Evolutionary conservation across 2,113 vertebrate genomes (phyloP).

Genomic region (Colossoma macropomum): DNA sequence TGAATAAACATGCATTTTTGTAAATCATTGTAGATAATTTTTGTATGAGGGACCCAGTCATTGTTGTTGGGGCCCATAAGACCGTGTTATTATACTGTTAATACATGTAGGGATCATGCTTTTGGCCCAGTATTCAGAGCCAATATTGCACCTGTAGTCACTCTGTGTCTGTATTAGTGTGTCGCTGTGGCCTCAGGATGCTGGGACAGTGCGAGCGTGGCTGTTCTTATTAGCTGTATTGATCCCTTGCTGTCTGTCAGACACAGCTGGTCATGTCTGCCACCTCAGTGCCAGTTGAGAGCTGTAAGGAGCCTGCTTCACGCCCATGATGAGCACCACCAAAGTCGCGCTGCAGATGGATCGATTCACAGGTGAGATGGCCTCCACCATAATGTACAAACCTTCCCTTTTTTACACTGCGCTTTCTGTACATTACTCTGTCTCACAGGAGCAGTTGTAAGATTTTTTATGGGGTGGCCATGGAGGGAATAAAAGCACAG

Average conservation of each 20-base stretch:
- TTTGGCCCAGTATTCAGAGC: background rate
- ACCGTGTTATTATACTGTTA: background rate
- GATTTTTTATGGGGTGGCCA: background rate
- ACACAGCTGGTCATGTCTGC: slow-evolving; percentile 25
- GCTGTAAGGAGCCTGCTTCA: slow-evolving; percentile 11
- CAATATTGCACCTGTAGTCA: background rate
- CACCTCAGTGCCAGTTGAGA: slow-evolving; percentile 27
- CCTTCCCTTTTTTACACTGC: background rate
- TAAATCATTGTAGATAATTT: background rate
- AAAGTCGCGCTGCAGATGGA: background rate
- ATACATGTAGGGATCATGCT: background rate
- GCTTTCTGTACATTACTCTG: background rate
- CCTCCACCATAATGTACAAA: background rate
- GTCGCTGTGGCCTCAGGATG: background rate
- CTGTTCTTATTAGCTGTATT: slow-evolving; percentile 42
- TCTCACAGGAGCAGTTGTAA: slow-evolving; percentile 8
- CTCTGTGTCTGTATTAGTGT: background rate
- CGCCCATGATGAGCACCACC: background rate
- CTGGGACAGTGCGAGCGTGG: slow-evolving; percentile 5
- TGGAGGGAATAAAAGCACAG: background rate
- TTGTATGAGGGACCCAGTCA: background rate
- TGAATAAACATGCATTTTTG: no score
- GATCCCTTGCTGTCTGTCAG: slow-evolving; percentile 35
- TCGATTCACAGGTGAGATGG: background rate
- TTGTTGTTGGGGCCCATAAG: no score